These are phyloP conservation scores for Drosophila setifemur DNA, from an alignment of 1,140 invertebrate genomes.

Conservation along the genomic window DNA sequence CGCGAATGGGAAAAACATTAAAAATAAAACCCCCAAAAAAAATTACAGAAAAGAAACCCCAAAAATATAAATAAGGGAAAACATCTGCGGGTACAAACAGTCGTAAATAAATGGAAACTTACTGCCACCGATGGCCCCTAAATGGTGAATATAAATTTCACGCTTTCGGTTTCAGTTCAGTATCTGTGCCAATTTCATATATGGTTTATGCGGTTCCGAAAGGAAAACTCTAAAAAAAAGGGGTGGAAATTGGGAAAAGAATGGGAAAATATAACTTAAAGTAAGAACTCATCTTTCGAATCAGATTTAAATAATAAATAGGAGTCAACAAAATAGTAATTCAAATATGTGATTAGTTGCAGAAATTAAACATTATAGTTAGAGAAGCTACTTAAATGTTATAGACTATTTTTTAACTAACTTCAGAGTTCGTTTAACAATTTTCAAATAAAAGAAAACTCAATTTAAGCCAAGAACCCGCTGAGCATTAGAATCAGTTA, in stretches of 20 bases:
- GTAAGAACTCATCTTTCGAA: no score
- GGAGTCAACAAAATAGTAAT: no score
- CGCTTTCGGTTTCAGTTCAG: not conserved
- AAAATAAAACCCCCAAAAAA: not conserved
- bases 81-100: slow-evolving; percentile 41
- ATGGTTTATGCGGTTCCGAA: slow-evolving; percentile 8
- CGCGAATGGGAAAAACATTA: slow-evolving; percentile 51
- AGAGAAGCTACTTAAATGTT: no score
- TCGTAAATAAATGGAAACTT: slow-evolving; percentile 45
- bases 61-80: no score
- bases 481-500: no score
- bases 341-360: no score
- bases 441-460: not conserved
- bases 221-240: not conserved
- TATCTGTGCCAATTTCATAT: slow-evolving; percentile 22
- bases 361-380: no score
- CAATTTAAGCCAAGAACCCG: not conserved
- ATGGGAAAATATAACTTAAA: not conserved
- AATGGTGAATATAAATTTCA: slow-evolving; percentile 64
- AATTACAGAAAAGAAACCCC: slow-evolving; percentile 31
- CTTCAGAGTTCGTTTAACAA: no score
- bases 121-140: slow-evolving; percentile 8
- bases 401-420: no score
- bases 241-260: not conserved
- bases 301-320: no score